phyloP scores from a whole-genome alignment of 1,140 invertebrate species.

The Diorhabda carinulata region DNA sequence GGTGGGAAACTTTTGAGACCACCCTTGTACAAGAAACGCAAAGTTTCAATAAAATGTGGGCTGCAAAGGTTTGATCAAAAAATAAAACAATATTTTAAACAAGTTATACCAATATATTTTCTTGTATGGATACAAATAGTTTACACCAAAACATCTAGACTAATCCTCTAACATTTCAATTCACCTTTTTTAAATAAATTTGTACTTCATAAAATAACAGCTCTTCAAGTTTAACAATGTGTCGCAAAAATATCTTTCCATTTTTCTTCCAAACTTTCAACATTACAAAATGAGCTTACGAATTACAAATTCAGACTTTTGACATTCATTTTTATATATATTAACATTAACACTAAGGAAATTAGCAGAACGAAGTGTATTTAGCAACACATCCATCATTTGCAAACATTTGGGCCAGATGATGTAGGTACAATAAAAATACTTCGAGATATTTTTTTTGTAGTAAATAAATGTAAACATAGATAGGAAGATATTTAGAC shows the following conservation, averaged over 20 bases:
- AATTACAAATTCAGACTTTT: constrained; percentile 39
- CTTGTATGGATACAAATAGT: constrained; percentile 43
- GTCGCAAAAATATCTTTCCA: constrained; percentile 35
- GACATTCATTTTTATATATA: constrained; percentile 27
- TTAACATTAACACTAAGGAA: no score
- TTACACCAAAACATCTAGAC: constrained; percentile 44
- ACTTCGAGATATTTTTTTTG: no score
- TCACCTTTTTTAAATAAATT: constrained; percentile 42
- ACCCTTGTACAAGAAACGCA: no score
- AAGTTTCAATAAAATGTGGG: no score
- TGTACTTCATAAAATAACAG: constrained; percentile 42
- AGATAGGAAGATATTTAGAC: no score
- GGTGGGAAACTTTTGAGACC: no score
- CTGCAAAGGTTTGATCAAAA: neutral
- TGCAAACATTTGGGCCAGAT: no score
- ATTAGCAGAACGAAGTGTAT: no score
- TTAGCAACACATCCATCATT: no score
- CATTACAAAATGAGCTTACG: constrained; percentile 36
- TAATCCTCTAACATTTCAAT: constrained; percentile 37
- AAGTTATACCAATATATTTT: constrained; percentile 44
- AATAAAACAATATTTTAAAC: constrained; percentile 23
- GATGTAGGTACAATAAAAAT: no score
- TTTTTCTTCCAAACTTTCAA: constrained; percentile 30
- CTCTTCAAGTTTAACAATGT: constrained; percentile 30
- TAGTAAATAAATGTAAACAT: no score